A percentile compares a stretch with the other conserved stretches of the same genome.
Evolutionary conservation across 1,140 invertebrate species (phyloP).

Genomic region (Adelges cooleyi): DNA sequence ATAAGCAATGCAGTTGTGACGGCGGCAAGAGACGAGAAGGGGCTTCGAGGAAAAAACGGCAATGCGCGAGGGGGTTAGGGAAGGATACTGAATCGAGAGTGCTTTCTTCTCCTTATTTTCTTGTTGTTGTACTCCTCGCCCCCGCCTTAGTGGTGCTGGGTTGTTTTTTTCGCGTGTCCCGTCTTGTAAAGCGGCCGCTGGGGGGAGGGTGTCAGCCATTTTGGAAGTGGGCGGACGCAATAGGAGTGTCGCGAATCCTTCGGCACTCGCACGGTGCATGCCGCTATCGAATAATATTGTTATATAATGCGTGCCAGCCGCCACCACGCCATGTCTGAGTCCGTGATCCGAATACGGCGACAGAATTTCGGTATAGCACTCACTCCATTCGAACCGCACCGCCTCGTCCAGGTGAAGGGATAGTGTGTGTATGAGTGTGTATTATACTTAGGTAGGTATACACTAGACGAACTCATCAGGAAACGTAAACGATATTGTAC

Average conservation of each 20-base stretch:
- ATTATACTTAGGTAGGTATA: too few relatives aligned
- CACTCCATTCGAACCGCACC: too few relatives aligned
- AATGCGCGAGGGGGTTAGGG: not conserved
- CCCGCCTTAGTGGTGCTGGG: not conserved
- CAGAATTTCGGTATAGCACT: too few relatives aligned
- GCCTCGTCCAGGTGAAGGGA: too few relatives aligned
- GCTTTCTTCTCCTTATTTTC: constrained; percentile 7
- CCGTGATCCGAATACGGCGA: too few relatives aligned
- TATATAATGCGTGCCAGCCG: not conserved
- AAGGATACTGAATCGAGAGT: constrained; percentile 2
- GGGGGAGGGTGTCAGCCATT: constrained; percentile 6
- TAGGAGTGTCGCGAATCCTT: constrained; percentile 26
- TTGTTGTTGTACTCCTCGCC: not conserved
- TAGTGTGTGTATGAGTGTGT: too few relatives aligned
- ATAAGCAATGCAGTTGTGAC: not conserved
- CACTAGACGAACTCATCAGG: too few relatives aligned
- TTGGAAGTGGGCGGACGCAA: constrained; percentile 15
- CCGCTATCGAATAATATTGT: constrained; percentile 14
- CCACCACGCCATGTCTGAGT: not conserved
- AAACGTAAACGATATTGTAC: too few relatives aligned
- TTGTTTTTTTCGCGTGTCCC: not conserved
- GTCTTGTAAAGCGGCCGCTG: not conserved
- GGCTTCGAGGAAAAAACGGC: not conserved
- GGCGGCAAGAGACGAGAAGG: not conserved
- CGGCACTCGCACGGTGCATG: not conserved